These are phyloP conservation scores for Apeira syringaria DNA, from an alignment of 2,888 invertebrate genomes.

Conservation along the genomic window DNA sequence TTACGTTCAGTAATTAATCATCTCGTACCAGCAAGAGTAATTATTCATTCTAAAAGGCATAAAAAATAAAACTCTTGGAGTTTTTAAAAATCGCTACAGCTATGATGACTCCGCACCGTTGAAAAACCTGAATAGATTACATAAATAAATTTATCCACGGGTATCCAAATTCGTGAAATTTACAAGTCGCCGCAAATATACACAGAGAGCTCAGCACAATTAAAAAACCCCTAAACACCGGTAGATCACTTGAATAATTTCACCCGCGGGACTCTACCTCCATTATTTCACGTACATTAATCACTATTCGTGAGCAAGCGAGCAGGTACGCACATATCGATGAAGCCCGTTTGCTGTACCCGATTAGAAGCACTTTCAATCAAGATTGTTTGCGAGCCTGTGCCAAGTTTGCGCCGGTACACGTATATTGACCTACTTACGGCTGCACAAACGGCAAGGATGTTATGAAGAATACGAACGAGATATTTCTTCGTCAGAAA, in stretches of 20 bases:
- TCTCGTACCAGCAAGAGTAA: too few species aligned
- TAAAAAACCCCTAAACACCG: slow-evolving; percentile 11
- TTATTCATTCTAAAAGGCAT: too few species aligned
- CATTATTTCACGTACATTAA: slow-evolving; percentile 17
- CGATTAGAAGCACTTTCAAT: slow-evolving; percentile 70
- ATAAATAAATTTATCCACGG: too few species aligned
- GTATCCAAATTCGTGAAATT: too few species aligned
- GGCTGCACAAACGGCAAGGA: slow-evolving; percentile 6
- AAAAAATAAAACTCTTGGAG: too few species aligned
- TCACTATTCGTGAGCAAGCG: slow-evolving; percentile 12
- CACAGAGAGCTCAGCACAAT: not conserved
- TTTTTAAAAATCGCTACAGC: too few species aligned
- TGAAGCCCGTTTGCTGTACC: slow-evolving; percentile 51
- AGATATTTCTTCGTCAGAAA: not conserved
- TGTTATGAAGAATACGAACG: not conserved
- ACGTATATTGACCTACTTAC: slow-evolving; percentile 57
- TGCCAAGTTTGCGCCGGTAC: slow-evolving; percentile 60
- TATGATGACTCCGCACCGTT: too few species aligned
- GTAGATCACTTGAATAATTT: slow-evolving; percentile 19
- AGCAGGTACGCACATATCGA: slow-evolving; percentile 33
- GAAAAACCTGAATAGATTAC: too few species aligned
- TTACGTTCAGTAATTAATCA: too few species aligned
- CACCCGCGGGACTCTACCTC: slow-evolving; percentile 16
- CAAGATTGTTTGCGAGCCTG: slow-evolving; percentile 65
- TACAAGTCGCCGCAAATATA: slow-evolving; percentile 3